Conservation (phyloP, 2,797 vertebrate genomes). For the Silurus lanzhouensis region DNA sequence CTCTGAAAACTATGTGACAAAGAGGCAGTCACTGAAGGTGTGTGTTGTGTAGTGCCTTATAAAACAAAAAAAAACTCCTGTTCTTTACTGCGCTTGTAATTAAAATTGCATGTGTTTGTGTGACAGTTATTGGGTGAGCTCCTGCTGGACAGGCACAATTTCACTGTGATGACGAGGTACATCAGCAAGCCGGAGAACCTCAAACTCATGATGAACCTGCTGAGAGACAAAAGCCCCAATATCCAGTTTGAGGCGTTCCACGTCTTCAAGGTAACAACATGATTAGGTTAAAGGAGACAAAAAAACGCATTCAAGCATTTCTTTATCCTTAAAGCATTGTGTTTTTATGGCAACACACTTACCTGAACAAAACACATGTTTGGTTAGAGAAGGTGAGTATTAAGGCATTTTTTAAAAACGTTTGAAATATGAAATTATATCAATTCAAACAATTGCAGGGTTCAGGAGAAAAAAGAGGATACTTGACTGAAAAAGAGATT, state of each 20-base stretch:
- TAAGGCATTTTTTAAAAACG: neutral
- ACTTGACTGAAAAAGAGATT: neutral
- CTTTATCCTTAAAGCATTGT: neutral
- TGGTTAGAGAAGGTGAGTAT: neutral
- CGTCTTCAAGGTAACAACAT: constrained; percentile 87
- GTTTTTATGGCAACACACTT: neutral
- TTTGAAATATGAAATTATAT: neutral
- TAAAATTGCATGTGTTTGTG: constrained; percentile 7
- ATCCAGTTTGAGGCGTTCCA: constrained; percentile 99
- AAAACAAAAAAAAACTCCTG: neutral
- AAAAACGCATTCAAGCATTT: neutral
- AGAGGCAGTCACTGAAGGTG: constrained; percentile 97
- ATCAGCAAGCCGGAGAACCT: constrained; percentile 97
- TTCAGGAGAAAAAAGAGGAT: neutral
- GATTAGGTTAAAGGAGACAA: neutral
- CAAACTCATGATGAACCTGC: constrained; percentile 97
- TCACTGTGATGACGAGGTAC: constrained; percentile 93
- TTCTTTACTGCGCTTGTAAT: neutral
- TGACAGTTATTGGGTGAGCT: constrained; percentile 89
- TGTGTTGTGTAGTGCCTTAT: neutral
- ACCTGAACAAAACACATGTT: neutral
- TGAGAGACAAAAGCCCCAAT: constrained; percentile 93
- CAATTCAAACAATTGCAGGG: neutral
- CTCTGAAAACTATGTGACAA: constrained; percentile 97
- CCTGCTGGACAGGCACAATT: constrained; percentile 92